Evolutionary conservation across 2,888 invertebrate genomes (phyloP), one percentile per base, ranked within the genome.

Genomic region (Cremastobaeus sp.): DNA sequence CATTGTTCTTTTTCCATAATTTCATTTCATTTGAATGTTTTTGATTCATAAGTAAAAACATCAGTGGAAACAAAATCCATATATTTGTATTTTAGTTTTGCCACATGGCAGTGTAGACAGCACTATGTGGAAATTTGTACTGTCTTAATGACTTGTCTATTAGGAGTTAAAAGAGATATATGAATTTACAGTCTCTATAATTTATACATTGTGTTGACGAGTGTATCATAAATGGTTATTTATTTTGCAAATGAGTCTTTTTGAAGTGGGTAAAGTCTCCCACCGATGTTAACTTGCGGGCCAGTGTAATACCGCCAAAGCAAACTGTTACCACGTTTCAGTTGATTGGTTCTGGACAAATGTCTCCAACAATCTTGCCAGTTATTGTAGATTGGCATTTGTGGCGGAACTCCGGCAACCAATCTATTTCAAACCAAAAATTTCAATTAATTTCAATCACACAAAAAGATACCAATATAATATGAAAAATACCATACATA

Each of bases 291-390:
- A 41, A 79, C 65, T 62, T 77, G 71, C 2, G 90, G 90, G n/a
- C 90, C 91, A 11, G 89, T 89, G 77, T 91, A 91, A 87, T 93
- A 94, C 82, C 95, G 92, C 90, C 93, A 93, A 81, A 95, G 90
- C 60, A 96, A 87, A 72, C 95, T 95, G 77, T 94, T 94, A 15
- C 97, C 97, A 50, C 97, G 91, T 86, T 96, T 96, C 65, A 96
- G 90, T 83, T 96, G 94, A 78, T 93, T 92, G 76, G 91, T 92
- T 50, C 90, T 88, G 11, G 92, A 90, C 52, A 97, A 89, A 82
- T 96, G 95, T 68, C 90, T 90, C 93, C 94, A 96, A 87, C 97
- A 97, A 65, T 93, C 91, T 5, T 92, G 87, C 97, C 97, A 98
- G 50, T 90, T 91, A 1, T 89, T 88, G 85, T 97, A 97, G 48